Evolutionary conservation across 1,140 invertebrate genomes (phyloP).

Genomic region (Megathymus violae): DNA sequence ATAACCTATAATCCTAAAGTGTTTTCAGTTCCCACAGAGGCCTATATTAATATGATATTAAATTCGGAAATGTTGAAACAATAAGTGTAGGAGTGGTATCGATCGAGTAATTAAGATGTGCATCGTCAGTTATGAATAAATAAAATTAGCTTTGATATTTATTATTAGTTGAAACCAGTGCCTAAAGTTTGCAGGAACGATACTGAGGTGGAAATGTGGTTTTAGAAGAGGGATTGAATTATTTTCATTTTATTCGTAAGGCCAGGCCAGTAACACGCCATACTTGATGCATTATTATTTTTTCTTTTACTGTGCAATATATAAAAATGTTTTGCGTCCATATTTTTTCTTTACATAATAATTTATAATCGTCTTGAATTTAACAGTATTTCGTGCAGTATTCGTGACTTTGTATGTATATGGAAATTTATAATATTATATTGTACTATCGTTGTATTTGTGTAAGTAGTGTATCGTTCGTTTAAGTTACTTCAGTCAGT

Average conservation of each 20-base stretch:
- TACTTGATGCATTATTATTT: constrained; percentile 38
- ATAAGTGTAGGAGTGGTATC: constrained; percentile 24
- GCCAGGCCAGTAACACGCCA: constrained; percentile 55
- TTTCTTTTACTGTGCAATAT: constrained; percentile 73
- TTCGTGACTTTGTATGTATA: constrained; percentile 58
- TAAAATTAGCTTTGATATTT: constrained; percentile 79
- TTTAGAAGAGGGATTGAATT: constrained; percentile 41
- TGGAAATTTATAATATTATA: constrained; percentile 28
- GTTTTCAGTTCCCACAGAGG: constrained; percentile 20
- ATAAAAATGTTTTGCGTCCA: constrained; percentile 78
- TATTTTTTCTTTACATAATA: constrained; percentile 62
- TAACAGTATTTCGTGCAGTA: constrained; percentile 74
- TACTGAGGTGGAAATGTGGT: constrained; percentile 49
- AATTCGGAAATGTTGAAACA: constrained; percentile 12
- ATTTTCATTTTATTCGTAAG: constrained; percentile 39
- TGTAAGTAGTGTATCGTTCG: constrained; percentile 52
- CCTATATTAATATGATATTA: constrained; percentile 26
- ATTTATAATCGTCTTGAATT: constrained; percentile 64
- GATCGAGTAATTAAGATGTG: constrained; percentile 51
- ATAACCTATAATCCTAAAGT: neutral
- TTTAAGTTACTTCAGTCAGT: constrained; percentile 54
- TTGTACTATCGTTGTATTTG: constrained; percentile 25
- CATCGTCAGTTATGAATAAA: constrained; percentile 57
- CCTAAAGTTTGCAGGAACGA: constrained; percentile 64
- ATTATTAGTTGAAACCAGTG: constrained; percentile 75